Conservation (phyloP, 2,888 invertebrate species). For the Steinernema scapterisci region DNA sequence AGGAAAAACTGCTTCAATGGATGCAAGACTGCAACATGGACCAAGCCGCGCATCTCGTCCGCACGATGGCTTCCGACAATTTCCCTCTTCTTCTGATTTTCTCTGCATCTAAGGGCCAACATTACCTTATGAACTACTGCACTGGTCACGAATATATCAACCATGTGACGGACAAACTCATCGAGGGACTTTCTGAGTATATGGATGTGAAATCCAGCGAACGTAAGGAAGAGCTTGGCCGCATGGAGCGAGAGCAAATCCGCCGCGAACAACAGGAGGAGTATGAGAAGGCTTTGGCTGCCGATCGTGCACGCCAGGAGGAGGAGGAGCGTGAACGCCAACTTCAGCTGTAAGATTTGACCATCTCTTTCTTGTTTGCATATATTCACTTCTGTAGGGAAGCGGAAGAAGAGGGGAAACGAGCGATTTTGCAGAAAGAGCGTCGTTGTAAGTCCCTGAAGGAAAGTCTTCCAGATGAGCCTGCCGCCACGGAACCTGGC, state of each 20-base stretch:
- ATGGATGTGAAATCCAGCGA: neutral
- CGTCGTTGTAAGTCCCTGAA: constrained; percentile 38
- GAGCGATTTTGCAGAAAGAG: constrained; percentile 38
- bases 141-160: neutral
- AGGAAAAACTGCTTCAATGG: constrained; percentile 74
- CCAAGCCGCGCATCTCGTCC: constrained; percentile 39
- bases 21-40: constrained; percentile 45
- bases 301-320: constrained; percentile 54
- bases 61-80: constrained; percentile 29
- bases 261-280: constrained; percentile 58
- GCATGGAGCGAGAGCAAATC: constrained; percentile 57
- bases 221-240: constrained; percentile 45
- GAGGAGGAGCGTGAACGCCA: constrained; percentile 46
- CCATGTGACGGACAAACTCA: neutral
- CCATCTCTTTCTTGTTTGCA: constrained; percentile 20
- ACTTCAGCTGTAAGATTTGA: constrained; percentile 34
- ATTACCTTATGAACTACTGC: neutral
- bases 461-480: constrained; percentile 54
- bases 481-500: constrained; percentile 42
- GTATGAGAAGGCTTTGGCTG: constrained; percentile 55
- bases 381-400: constrained; percentile 32
- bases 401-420: constrained; percentile 38
- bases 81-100: constrained; percentile 59
- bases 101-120: constrained; percentile 22
- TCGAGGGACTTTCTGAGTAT: neutral